Base-by-base conservation (phyloP, 2,888 invertebrate species). In the Amblyteles armatorius region DNA sequence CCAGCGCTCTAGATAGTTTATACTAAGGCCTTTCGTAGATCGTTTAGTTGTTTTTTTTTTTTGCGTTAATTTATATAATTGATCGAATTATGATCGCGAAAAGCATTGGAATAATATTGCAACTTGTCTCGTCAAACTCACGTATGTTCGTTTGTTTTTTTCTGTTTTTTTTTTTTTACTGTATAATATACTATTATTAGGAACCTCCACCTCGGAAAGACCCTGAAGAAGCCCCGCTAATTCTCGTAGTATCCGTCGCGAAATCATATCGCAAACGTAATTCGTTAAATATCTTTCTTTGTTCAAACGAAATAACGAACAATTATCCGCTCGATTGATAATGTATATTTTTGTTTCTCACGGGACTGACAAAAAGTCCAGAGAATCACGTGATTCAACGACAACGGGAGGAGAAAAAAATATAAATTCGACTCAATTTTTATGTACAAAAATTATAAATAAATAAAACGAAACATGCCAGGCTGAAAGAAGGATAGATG, bases 371-470 rank as follows among this genome's bases (percentile, higher is more conserved):
- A 50, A 60, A 11, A 40, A 44, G 50, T 22, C 26, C 57, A 26
- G 73, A 44, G n/a, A 52, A 22, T 57, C 22, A 13, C 48, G 11
- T 16, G 73, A 69, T 52, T 82, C 29, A 72, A 77, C 80, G 68
- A 80, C 48, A 57, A 73, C 65, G 40, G 73, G 57, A 60, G 50
- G 9, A 29, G 68, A 19, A 40, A 81, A 79, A 52, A 60, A 85
- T 82, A 79, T n/a, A 89, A 89, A 87, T 88, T 87, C 84, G 90
- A 90, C 72, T 50, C 40, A 79, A 78, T 82, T 83, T 90, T 88
- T 90, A 90, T 91, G 88, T 91, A 91, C 90, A 91, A 86, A 83
- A 79, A 88, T 88, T 90, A 91, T 88, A 91, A 91, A 90, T 91
- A 90, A 91, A 91, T 89, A 90, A 89, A 90, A 90, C 88, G 88